Percentiles rank a stretch among this genome's conserved stretches.
phyloP scores from a whole-genome alignment of 2,888 invertebrate genomes.

The Nymphalis c-album region DNA sequence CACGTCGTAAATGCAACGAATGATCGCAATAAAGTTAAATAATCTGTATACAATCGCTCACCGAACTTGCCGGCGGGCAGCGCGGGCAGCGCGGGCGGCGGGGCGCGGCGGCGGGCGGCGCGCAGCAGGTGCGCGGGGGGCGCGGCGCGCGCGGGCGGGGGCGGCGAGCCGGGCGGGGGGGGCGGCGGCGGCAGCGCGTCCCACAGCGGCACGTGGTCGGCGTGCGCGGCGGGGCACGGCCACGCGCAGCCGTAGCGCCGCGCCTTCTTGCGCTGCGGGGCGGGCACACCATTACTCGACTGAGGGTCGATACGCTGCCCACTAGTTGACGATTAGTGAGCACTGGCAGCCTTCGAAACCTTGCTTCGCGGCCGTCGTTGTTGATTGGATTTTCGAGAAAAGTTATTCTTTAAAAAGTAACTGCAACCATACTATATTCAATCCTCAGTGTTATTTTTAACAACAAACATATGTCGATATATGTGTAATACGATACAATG shows the following conservation, averaged over 20 bases:
- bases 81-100: slow-evolving; percentile 9
- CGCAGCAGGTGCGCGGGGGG: slow-evolving; percentile 34
- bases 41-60: no score
- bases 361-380: no score
- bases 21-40: no score
- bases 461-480: neutral
- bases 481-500: neutral
- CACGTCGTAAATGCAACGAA: no score
- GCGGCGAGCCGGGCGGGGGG: slow-evolving; percentile 71
- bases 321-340: no score
- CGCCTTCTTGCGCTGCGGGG: slow-evolving; percentile 49
- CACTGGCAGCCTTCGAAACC: no score
- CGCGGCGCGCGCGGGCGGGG: slow-evolving; percentile 41
- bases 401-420: no score
- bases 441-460: no score
- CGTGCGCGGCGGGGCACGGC: slow-evolving; percentile 71
- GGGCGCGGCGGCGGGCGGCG: slow-evolving; percentile 21
- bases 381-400: neutral
- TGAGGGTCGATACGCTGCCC: no score
- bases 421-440: no score
- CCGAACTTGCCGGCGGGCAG: slow-evolving; percentile 43
- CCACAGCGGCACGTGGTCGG: slow-evolving; percentile 77
- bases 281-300: no score
- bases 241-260: slow-evolving; percentile 69
- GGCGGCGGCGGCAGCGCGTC: slow-evolving; percentile 77